Conservation (phyloP, 2,113 vertebrate genomes). For the Pholis gunnellus region DNA sequence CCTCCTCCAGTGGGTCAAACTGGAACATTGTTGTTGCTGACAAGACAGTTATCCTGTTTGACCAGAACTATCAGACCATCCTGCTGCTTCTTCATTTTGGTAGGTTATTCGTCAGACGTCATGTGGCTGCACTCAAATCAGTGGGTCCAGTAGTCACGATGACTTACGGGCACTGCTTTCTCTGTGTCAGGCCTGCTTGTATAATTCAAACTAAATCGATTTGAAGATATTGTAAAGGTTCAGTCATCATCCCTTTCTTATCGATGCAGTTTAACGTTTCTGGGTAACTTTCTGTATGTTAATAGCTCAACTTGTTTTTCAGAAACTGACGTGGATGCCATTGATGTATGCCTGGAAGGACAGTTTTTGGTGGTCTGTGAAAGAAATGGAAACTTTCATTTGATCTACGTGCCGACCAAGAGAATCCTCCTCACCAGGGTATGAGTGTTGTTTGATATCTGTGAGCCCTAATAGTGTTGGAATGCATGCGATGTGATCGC, state of each 20-base stretch:
- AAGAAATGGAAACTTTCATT: slow-evolving; percentile 92
- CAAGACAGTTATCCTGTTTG: slow-evolving; percentile 89
- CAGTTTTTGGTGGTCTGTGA: slow-evolving; percentile 93
- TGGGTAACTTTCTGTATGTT: background rate
- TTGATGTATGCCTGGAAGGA: slow-evolving; percentile 89
- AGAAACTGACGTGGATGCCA: slow-evolving; percentile 92
- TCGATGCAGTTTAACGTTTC: background rate
- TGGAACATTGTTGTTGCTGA: slow-evolving; percentile 90
- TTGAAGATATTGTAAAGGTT: background rate
- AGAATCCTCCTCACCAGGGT: slow-evolving; percentile 92
- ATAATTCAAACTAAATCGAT: background rate
- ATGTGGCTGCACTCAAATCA: slow-evolving; percentile 18
- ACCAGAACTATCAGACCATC: slow-evolving; percentile 88
- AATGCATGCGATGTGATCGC: background rate
- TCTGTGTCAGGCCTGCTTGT: background rate
- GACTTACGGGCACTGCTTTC: background rate
- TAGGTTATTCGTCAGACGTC: slow-evolving; percentile 53
- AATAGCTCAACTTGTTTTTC: slow-evolving; percentile 45
- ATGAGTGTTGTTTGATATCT: slow-evolving; percentile 30
- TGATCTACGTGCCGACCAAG: slow-evolving; percentile 91
- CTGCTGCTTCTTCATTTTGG: slow-evolving; percentile 91
- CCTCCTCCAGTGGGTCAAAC: slow-evolving; percentile 80
- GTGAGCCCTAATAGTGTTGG: background rate
- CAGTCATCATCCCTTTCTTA: background rate
- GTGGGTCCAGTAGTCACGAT: background rate